Percentiles rank a stretch among this genome's conserved stretches.
phyloP scores from a whole-genome alignment of 2,888 invertebrate genomes.

The Macrosiphum euphorbiae region DNA sequence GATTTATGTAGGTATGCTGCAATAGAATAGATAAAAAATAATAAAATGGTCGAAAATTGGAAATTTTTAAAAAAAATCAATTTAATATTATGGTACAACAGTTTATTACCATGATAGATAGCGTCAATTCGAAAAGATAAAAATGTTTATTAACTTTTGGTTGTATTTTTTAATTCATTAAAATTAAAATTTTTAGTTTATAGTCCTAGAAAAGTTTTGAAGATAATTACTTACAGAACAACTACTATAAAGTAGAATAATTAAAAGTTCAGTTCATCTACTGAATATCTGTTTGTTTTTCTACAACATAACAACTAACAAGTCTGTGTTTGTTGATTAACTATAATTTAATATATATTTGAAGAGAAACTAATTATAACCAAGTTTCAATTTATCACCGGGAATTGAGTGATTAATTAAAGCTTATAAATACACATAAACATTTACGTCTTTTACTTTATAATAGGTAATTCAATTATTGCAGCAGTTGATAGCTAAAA shows the following conservation, averaged over 20 bases:
- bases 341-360: background rate
- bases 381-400: background rate
- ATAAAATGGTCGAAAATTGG: background rate
- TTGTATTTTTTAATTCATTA: background rate
- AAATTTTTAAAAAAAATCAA: background rate
- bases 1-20: background rate
- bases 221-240: background rate
- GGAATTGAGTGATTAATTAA: conserved; percentile 3
- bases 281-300: conserved; percentile 28
- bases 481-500: background rate
- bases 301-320: conserved; percentile 17
- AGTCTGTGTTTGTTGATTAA: conserved; percentile 1
- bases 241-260: background rate
- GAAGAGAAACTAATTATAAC: conserved; percentile 23
- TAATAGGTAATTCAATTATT: background rate
- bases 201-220: conserved; percentile 1
- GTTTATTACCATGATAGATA: background rate
- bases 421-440: background rate
- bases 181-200: background rate
- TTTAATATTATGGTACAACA: background rate
- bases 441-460: background rate
- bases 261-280: background rate
- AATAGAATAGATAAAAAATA: background rate
- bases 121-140: background rate
- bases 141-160: background rate